Evolutionary conservation across 2,888 invertebrate genomes (phyloP).

Genomic region (Phytoseiulus persimilis): DNA sequence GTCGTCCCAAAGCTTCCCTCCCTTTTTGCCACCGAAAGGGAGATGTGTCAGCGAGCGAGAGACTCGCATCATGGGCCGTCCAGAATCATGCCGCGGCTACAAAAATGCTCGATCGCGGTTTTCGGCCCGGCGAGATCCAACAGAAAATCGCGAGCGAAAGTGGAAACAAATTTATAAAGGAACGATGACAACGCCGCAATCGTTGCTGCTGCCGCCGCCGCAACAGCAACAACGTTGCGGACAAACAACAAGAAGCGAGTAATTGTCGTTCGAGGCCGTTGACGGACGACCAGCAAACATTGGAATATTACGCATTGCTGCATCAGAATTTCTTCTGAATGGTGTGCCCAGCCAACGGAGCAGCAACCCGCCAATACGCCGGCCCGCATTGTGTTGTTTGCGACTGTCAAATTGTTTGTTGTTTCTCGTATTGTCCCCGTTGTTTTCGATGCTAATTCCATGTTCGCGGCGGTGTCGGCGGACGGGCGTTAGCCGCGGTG

Average conservation of each 20-base stretch:
- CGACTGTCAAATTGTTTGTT: background rate
- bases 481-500: too few species aligned
- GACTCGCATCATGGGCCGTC: background rate
- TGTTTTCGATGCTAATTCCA: background rate
- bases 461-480: background rate
- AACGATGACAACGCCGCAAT: background rate
- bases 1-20: too few species aligned
- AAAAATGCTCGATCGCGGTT: background rate
- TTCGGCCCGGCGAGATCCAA: background rate
- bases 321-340: slow-evolving; percentile 5
- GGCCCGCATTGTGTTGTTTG: background rate
- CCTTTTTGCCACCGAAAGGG: too few species aligned
- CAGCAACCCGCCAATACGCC: background rate
- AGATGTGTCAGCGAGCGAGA: background rate
- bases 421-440: background rate
- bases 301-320: background rate
- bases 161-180: background rate
- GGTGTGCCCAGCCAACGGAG: background rate
- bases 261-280: background rate
- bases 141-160: background rate
- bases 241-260: background rate
- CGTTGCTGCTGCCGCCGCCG: background rate
- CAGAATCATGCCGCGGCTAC: background rate
- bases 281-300: background rate
- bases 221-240: background rate